A percentile compares a stretch with the other conserved stretches of the same genome.
Conservation (phyloP, 2,888 invertebrate species). For the Thera obeliscata region DNA sequence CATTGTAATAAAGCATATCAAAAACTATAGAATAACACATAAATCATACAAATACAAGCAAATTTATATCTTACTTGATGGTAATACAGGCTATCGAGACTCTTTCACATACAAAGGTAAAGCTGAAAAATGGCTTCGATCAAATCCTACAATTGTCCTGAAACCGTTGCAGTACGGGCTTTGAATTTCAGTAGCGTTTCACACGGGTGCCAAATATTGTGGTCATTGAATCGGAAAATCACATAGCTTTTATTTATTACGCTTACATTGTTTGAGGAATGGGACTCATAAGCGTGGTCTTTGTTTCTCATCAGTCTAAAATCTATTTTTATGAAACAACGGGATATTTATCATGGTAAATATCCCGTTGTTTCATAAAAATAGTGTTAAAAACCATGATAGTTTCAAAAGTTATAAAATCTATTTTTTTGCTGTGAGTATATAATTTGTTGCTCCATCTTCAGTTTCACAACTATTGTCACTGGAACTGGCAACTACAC, state of each 20-base stretch:
- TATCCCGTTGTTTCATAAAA: too few relatives aligned
- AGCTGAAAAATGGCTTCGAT: conserved; percentile 34
- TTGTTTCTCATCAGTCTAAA: too few relatives aligned
- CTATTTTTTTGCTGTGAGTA: too few relatives aligned
- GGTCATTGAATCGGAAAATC: conserved; percentile 50
- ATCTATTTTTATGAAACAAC: too few relatives aligned
- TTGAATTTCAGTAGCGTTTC: conserved; percentile 44
- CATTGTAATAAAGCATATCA: not conserved
- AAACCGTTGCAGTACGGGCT: conserved; percentile 36
- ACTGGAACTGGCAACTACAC: too few relatives aligned
- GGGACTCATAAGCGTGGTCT: not conserved
- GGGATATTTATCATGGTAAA: too few relatives aligned
- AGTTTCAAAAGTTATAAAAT: too few relatives aligned
- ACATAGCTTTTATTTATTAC: conserved; percentile 39
- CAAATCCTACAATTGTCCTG: conserved; percentile 37
- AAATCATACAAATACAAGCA: not conserved
- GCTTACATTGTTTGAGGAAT: conserved; percentile 32
- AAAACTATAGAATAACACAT: not conserved
- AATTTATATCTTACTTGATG: conserved; percentile 8
- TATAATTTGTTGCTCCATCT: too few relatives aligned
- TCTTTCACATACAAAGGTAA: conserved; percentile 6
- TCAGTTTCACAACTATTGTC: too few relatives aligned
- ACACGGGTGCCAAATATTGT: conserved; percentile 41
- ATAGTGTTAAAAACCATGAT: too few relatives aligned
- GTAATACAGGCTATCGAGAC: conserved; percentile 15